phyloP scores from a whole-genome alignment of 1,140 invertebrate genomes.

The Lysiphlebus fabarum region DNA sequence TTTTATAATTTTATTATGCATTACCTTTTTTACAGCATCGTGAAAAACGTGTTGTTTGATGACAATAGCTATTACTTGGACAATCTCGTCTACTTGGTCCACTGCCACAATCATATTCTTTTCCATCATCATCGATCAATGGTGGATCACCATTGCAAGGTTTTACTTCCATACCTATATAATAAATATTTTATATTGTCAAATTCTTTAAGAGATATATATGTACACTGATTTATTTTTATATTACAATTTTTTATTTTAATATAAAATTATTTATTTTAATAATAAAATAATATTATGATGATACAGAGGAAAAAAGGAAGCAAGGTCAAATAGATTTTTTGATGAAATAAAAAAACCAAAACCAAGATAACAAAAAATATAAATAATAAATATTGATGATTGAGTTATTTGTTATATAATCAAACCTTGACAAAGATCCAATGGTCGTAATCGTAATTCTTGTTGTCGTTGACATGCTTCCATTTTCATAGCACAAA shows the following conservation, averaged over 20 bases:
- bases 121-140: slow-evolving; percentile 65
- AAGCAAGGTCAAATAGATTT: not conserved
- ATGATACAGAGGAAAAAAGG: not conserved
- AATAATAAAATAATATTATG: not conserved
- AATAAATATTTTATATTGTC: slow-evolving; percentile 24
- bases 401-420: not conserved
- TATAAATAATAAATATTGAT: not conserved
- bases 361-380: slow-evolving; percentile 12
- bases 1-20: slow-evolving; percentile 5
- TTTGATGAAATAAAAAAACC: slow-evolving; percentile 5
- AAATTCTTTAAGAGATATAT: not conserved
- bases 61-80: slow-evolving; percentile 78
- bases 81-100: slow-evolving; percentile 74
- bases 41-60: slow-evolving; percentile 75
- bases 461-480: slow-evolving; percentile 81
- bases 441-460: slow-evolving; percentile 71
- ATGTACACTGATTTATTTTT: too few species aligned
- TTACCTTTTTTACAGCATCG: slow-evolving; percentile 80
- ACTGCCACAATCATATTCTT: slow-evolving; percentile 83
- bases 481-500: slow-evolving; percentile 83
- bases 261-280: too few species aligned
- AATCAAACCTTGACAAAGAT: slow-evolving; percentile 75
- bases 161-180: slow-evolving; percentile 74
- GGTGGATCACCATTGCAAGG: slow-evolving; percentile 82
- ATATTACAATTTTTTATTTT: not conserved